Evolutionary conservation across 2,888 invertebrate genomes (phyloP).

Genomic region (Microlaimidae sp.): DNA sequence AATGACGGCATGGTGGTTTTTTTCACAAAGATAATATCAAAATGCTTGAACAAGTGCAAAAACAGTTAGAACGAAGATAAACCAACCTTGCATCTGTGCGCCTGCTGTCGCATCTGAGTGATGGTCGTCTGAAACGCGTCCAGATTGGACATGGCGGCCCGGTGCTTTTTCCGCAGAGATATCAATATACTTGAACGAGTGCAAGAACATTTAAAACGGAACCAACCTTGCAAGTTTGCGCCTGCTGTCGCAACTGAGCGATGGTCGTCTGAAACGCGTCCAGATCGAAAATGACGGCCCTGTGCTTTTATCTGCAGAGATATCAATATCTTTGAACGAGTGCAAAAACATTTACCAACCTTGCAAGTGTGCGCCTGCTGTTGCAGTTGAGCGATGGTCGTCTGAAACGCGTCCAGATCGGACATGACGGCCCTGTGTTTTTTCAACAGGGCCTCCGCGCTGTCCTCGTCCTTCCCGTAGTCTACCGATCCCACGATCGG

Average conservation of each 20-base stretch:
- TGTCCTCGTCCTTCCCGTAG: constrained; percentile 50
- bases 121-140: constrained; percentile 94
- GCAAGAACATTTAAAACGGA: constrained; percentile 65
- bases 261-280: constrained; percentile 94
- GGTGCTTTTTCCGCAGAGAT: constrained; percentile 92
- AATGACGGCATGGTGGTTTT: constrained; percentile 93
- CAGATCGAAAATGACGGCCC: constrained; percentile 84
- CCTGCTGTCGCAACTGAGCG: constrained; percentile 68
- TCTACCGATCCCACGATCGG: constrained; percentile 72
- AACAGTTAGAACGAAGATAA: constrained; percentile 48
- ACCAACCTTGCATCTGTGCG: constrained; percentile 42
- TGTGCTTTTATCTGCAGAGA: constrained; percentile 92
- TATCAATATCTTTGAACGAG: too few species aligned
- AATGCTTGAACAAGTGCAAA: too few species aligned
- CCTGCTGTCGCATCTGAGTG: constrained; percentile 68
- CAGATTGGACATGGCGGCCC: constrained; percentile 84
- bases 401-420: constrained; percentile 67
- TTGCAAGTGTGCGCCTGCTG: constrained; percentile 29
- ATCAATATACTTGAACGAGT: too few species aligned
- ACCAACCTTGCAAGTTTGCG: constrained; percentile 42
- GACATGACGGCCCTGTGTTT: constrained; percentile 64
- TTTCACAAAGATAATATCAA: constrained; percentile 65
- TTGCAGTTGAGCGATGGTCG: constrained; percentile 50
- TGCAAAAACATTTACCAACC: too few species aligned
- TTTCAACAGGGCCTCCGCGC: constrained; percentile 25